Evolutionary conservation across 2,797 vertebrate genomes (phyloP).

Genomic region (Gastrophryne carolinensis): DNA sequence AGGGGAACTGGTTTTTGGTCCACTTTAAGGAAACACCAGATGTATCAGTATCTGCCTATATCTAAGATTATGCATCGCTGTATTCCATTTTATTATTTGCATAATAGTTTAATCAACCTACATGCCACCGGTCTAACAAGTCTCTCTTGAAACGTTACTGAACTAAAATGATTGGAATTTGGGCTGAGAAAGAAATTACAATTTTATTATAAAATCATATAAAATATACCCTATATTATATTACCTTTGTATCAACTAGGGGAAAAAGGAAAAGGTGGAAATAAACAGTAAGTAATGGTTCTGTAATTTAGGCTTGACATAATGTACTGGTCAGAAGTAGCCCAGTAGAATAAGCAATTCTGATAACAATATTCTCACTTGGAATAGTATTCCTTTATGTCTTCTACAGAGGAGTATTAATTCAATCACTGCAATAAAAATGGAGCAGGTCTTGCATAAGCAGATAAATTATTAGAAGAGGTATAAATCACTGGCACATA

Average conservation of each 20-base stretch:
- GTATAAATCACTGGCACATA: conserved; percentile 71
- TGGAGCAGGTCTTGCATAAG: conserved; percentile 66
- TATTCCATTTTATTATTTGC: too few species aligned
- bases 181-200: too few species aligned
- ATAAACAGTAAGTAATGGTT: background rate
- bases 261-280: background rate
- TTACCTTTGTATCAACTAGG: background rate
- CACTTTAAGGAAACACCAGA: too few species aligned
- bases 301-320: conserved; percentile 7
- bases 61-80: too few species aligned
- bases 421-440: conserved; percentile 64
- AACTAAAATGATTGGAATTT: too few species aligned
- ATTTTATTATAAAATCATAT: too few species aligned
- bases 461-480: conserved; percentile 71
- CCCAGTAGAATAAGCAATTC: conserved; percentile 59
- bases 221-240: too few species aligned
- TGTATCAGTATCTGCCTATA: too few species aligned
- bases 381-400: conserved; percentile 61
- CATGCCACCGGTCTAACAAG: too few species aligned
- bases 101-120: too few species aligned
- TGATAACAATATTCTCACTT: conserved; percentile 20
- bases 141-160: too few species aligned
- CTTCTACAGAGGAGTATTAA: conserved; percentile 60
- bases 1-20: too few species aligned
- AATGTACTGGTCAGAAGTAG: background rate